phyloP scores from a whole-genome alignment of 2,888 invertebrate genomes.

The Heliconius erato region DNA sequence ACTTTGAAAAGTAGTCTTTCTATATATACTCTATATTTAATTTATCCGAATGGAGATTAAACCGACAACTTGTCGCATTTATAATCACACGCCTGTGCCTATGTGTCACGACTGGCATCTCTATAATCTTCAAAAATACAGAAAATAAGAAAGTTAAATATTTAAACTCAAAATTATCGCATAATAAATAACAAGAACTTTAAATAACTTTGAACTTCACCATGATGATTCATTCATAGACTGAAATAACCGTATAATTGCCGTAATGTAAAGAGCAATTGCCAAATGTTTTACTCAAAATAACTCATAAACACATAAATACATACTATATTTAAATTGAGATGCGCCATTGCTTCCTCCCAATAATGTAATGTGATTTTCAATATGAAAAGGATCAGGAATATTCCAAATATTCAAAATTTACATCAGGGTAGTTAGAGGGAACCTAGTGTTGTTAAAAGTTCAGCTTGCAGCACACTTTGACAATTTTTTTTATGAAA shows the following conservation, averaged over 20 bases:
- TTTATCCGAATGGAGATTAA: not conserved
- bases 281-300: not conserved
- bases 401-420: too few species aligned
- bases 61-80: not conserved
- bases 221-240: not conserved
- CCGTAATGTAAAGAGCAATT: not conserved
- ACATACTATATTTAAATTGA: not conserved
- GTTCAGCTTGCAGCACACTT: too few species aligned
- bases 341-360: not conserved
- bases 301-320: not conserved
- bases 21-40: too few species aligned
- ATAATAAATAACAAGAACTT: not conserved
- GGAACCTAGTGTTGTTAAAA: too few species aligned
- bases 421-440: too few species aligned
- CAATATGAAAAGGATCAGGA: not conserved
- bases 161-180: too few species aligned
- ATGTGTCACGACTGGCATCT: too few species aligned
- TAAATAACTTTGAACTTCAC: not conserved
- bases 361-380: not conserved
- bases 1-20: too few species aligned
- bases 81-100: not conserved
- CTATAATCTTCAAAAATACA: too few species aligned
- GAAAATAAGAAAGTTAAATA: too few species aligned
- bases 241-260: conserved; percentile 12
- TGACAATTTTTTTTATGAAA: too few species aligned